Percentiles rank a stretch among this genome's conserved stretches.
Conservation (phyloP, 2,888 invertebrate genomes). For the Tromatobia lineatoria region DNA sequence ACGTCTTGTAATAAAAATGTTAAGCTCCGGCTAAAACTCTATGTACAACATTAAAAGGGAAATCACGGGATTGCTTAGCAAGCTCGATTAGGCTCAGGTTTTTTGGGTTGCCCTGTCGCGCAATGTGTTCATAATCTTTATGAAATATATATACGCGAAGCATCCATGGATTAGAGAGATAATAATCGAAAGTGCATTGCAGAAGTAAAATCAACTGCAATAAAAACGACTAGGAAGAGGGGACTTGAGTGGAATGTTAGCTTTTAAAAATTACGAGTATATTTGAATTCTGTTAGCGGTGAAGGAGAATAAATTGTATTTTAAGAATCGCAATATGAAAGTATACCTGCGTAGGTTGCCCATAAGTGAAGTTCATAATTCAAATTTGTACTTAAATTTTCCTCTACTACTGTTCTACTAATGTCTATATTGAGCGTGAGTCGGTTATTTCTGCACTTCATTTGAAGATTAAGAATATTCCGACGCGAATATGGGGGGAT, state of each 20-base stretch:
- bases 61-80: constrained; percentile 22
- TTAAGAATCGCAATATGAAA: too few species aligned
- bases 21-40: constrained; percentile 30
- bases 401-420: too few species aligned
- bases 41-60: constrained; percentile 30
- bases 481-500: too few species aligned
- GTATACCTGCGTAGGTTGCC: too few species aligned
- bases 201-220: constrained; percentile 20
- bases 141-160: not conserved
- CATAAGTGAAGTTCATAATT: too few species aligned
- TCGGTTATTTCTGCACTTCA: too few species aligned
- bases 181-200: constrained; percentile 20
- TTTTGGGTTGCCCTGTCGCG: constrained; percentile 35
- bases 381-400: too few species aligned
- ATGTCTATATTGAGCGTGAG: too few species aligned
- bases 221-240: not conserved
- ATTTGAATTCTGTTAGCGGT: not conserved
- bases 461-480: too few species aligned
- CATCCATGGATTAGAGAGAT: constrained; percentile 8
- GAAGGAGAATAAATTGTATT: too few species aligned
- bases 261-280: constrained; percentile 10
- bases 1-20: constrained; percentile 73
- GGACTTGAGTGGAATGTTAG: constrained; percentile 8
- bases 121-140: constrained; percentile 16
- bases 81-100: constrained; percentile 65